Evolutionary conservation across 2,113 vertebrate species (phyloP), one percentile per base, ranked within the genome.

Genomic region (Sorex fumeus): DNA sequence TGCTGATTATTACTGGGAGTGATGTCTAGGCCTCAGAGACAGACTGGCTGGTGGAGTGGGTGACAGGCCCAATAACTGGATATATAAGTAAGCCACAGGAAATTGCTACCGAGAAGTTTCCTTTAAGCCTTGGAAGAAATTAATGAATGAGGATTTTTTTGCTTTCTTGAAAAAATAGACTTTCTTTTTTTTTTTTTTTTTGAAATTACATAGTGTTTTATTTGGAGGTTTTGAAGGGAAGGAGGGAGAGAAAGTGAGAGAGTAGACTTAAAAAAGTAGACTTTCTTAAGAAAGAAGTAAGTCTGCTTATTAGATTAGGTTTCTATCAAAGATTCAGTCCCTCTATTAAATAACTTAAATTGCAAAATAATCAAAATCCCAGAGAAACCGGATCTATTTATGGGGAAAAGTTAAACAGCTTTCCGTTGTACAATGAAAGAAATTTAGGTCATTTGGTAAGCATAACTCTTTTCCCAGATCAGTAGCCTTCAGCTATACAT

Each of bases 91-190:
- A 74, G 30, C 70, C 70, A n/a, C 13, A 71, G n/a, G 34, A 70
- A 2, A 84, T 80, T 84, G 57, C 87, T 87, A 76, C 60, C 74
- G 67, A 69, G 67, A 70, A 13, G 72, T 76, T 76, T 82, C 53
- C 11, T 28, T 79, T 69, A 70, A 7, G 21, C n/a, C 25, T 66
- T 90, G 25, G 60, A 80, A 87, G 19, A 93, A 82, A 88, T 69
- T 71, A 90, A 43, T 85, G 77, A 75, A 83, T 89, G 43, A 75
- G 21, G 40, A 82, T 78, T 72, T 64, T 64, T 88, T 0, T 88
- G 57, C 87, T 88, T 95, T 91, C 40, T 89, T 28, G 8, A 79
- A 64, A 85, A 87, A n/a, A n/a, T n/a, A n/a, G n/a, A n/a, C n/a
- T n/a, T n/a, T n/a, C n/a, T n/a, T n/a, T n/a, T n/a, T n/a, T n/a